These are phyloP conservation scores for Athalia cordata DNA, from an alignment of 2,888 invertebrate species.

Conservation along the genomic window DNA sequence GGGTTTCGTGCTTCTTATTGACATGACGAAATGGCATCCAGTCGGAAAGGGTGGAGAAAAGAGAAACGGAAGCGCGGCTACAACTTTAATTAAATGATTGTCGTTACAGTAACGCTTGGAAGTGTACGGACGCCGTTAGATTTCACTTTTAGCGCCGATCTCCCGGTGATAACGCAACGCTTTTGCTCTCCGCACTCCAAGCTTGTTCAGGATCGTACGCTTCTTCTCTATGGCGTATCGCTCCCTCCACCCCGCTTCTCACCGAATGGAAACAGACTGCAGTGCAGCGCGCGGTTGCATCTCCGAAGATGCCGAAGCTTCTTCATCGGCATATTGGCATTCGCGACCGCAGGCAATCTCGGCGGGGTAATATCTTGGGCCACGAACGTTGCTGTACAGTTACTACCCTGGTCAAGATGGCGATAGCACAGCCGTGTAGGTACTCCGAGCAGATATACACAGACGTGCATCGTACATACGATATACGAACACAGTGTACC, in stretches of 20 bases:
- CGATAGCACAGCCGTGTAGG: constrained; percentile 52
- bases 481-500: constrained; percentile 62
- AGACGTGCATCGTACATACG: constrained; percentile 48
- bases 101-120: constrained; percentile 46
- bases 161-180: constrained; percentile 47
- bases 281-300: constrained; percentile 27
- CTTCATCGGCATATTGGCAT: constrained; percentile 62
- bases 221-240: not conserved
- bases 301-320: constrained; percentile 22
- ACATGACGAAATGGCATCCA: not conserved
- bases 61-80: constrained; percentile 52
- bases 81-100: constrained; percentile 68
- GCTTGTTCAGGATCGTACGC: not conserved
- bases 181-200: not conserved
- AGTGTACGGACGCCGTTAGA: constrained; percentile 12
- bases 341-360: constrained; percentile 57
- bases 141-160: constrained; percentile 51
- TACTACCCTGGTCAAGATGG: constrained; percentile 67
- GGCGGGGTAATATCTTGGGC: constrained; percentile 34
- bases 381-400: constrained; percentile 46
- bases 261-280: constrained; percentile 48
- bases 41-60: not conserved
- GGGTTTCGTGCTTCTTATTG: constrained; percentile 23
- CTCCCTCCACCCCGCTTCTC: not conserved
- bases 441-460: not conserved